Conservation (phyloP, 2,797 vertebrate species). For the Ctenosaura bakeri region DNA sequence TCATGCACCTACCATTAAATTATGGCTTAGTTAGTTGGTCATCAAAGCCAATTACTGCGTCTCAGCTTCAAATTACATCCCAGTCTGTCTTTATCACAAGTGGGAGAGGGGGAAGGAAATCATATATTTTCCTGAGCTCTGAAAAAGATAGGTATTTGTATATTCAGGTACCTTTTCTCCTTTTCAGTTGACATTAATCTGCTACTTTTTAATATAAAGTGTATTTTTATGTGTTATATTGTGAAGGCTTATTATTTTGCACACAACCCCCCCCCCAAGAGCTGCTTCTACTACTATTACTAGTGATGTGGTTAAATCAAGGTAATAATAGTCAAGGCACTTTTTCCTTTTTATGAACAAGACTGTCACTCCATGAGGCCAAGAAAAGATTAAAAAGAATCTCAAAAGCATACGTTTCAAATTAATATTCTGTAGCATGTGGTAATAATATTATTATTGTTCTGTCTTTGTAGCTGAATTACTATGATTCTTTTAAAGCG, state of each 20-base stretch:
- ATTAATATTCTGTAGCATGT: slow-evolving; percentile 30
- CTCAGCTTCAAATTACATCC: background rate
- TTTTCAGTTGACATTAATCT: slow-evolving; percentile 11
- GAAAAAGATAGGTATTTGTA: background rate
- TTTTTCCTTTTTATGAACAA: slow-evolving; percentile 28
- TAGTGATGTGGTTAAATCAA: background rate
- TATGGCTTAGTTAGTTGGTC: background rate
- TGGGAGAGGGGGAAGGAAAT: background rate
- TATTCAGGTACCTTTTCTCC: slow-evolving; percentile 8
- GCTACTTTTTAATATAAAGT: background rate
- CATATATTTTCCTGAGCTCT: background rate
- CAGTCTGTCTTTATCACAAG: background rate
- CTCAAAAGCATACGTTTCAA: background rate
- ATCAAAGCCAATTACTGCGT: background rate
- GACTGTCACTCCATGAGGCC: background rate
- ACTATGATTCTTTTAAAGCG: slow-evolving; percentile 80
- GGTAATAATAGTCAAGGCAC: background rate
- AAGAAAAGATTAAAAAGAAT: slow-evolving; percentile 11
- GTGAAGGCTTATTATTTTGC: background rate
- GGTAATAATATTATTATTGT: slow-evolving; percentile 31
- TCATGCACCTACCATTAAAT: background rate
- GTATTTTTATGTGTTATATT: background rate
- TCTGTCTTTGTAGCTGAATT: slow-evolving; percentile 80
- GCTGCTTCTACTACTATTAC: background rate
- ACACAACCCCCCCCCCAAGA: too few relatives aligned